Evolutionary conservation across 2,797 vertebrate genomes (phyloP), one percentile per base, ranked within the genome.

Genomic region (Cottoperca gobio): DNA sequence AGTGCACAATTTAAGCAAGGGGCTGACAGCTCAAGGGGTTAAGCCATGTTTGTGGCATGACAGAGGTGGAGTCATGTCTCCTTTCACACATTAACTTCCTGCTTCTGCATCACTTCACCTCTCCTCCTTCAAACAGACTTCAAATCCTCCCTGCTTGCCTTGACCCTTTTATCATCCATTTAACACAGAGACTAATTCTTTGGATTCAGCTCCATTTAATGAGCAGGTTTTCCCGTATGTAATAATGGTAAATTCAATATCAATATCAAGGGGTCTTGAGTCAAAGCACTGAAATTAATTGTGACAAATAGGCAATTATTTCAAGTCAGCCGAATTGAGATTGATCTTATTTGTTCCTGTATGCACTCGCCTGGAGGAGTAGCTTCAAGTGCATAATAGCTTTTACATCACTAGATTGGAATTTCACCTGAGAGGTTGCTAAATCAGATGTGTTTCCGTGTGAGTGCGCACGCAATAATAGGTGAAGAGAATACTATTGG

Each of bases 281-380:
- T 85, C 75, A 72, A 81, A 74, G 70, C 76, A 53, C 61, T 26
- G 62, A 84, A 81, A 93, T 90, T 85, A 91, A 91, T 89, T 90
- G 86, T 84, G 88, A 91, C 88, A 92, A 91, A 92, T 78, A 83
- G 85, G 79, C 87, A 91, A 91, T 92, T 92, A 91, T 90, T 91
- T 85, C 45, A 60, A 78, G 79, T 76, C 78, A 55, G 50, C 50
- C 17, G 53, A 82, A 86, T 67, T 76, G 80, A 85, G 83, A 89
- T 88, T 88, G 89, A 90, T 89, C 86, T 84, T 88, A 85, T 91
- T 92, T 88, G 88, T 83, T 90, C 69, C 61, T 90, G 83, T 73
- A 66, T 52, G 65, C 55, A 43, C 66, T 81, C 39, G 62, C 67
- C 79, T 53, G 49, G 31, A 77, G 83, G 68, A 87, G 71, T 16